Evolutionary conservation across 2,888 invertebrate species (phyloP), one percentile per base, ranked within the genome.

Genomic region (Archips crataeganus): DNA sequence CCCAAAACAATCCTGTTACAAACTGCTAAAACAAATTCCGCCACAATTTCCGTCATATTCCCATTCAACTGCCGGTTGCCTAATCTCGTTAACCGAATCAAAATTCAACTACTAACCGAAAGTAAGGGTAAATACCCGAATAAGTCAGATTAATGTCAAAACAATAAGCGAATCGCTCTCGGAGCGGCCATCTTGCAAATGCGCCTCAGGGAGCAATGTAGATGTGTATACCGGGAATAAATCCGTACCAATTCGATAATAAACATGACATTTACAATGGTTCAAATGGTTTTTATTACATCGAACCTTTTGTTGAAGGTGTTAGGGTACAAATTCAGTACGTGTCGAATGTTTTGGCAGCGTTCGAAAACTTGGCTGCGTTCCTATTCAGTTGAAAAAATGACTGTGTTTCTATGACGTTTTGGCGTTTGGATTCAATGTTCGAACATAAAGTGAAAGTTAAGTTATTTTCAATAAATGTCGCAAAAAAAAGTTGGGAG

Each of bases 11-110:
- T 70, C 51, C 36, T 39, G 51, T 49, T 70, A 54, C 51, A 2
- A 59, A 47, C 60, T 47, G 60, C 47, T 68, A 54, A 42, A 65
- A 36, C 23, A 59, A 59, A 45, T 70, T 45, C n/a, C 23, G 45
- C 57, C 45, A 45, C 79, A 78, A 83, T 82, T 79, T 82, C 81
- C 83, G 79, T 69, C 62, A 66, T 67, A 69, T 69, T 68, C 75
- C 70, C 75, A 69, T 73, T 75, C 75, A 77, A 75, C 70, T 57
- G 70, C 71, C 66, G 68, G 34, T 68, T 64, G 66, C 71, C 75
- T 78, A 77, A 80, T 77, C 76, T 61, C 39, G 73, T 80, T 80
- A 80, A 75, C 75, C 57, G 69, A 75, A 74, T 66, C 75, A 75
- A 75, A 70, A 63, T 69, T 66, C 59, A 71, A 76, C 68, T 65